These are phyloP conservation scores for Pterois miles DNA, from an alignment of 2,797 vertebrate genomes.

Conservation along the genomic window DNA sequence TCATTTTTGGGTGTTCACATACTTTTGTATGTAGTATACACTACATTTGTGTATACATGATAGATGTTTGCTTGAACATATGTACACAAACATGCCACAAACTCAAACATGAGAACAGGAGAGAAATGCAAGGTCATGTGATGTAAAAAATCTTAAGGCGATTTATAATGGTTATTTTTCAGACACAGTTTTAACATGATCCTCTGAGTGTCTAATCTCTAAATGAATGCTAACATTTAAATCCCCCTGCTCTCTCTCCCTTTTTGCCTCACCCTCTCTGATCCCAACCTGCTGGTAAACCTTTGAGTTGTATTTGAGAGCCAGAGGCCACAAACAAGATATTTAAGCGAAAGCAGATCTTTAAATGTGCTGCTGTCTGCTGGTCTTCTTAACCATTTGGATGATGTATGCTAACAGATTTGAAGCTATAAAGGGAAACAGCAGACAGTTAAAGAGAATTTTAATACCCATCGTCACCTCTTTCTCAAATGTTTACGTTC, in stretches of 20 bases:
- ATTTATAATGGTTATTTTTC: slow-evolving; percentile 65
- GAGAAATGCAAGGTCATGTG: slow-evolving; percentile 29
- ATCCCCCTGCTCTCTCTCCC: slow-evolving; percentile 29
- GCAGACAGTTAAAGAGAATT: neutral
- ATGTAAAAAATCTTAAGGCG: slow-evolving; percentile 39
- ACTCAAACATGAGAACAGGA: slow-evolving; percentile 11
- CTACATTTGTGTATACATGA: neutral
- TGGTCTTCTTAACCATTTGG: slow-evolving; percentile 4
- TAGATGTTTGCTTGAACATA: neutral
- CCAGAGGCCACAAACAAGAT: slow-evolving; percentile 49
- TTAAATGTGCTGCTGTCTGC: slow-evolving; percentile 43
- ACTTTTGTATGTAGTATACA: neutral
- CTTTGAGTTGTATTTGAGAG: slow-evolving; percentile 70
- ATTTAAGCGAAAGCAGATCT: slow-evolving; percentile 57
- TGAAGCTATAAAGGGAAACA: slow-evolving; percentile 16
- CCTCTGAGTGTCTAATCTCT: slow-evolving; percentile 70
- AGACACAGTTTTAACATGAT: slow-evolving; percentile 70
- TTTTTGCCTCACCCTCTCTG: slow-evolving; percentile 34
- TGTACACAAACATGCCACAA: neutral
- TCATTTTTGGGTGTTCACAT: neutral
- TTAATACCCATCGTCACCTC: neutral
- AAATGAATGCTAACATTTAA: slow-evolving; percentile 71
- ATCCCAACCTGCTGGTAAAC: slow-evolving; percentile 55
- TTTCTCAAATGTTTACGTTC: slow-evolving; percentile 1
- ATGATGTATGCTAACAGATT: slow-evolving; percentile 16